A percentile compares a stretch with the other conserved stretches of the same genome.
phyloP scores from a whole-genome alignment of 2,888 invertebrate species.

The Deilephila porcellus region DNA sequence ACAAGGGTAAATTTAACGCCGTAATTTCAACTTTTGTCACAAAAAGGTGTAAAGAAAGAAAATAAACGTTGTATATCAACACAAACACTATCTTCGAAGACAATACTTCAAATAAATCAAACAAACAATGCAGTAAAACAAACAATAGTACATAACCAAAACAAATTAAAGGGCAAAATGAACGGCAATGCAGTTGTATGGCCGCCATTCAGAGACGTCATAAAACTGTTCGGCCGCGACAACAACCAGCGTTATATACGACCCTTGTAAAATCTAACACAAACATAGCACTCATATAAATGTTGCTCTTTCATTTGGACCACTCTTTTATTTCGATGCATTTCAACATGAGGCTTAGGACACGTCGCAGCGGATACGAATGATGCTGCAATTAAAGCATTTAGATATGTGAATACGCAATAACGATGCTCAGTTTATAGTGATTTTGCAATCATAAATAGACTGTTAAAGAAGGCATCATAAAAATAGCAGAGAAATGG shows the following conservation, averaged over 20 bases:
- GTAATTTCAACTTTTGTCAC: slow-evolving; percentile 30
- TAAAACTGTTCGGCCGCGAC: slow-evolving; percentile 56
- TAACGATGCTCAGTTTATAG: neutral
- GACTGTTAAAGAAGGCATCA: neutral
- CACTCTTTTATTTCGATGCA: slow-evolving; percentile 32
- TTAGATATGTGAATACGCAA: neutral
- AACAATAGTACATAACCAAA: slow-evolving; percentile 73
- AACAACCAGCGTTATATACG: slow-evolving; percentile 57
- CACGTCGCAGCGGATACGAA: neutral
- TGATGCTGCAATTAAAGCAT: slow-evolving; percentile 2
- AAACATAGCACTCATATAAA: slow-evolving; percentile 39
- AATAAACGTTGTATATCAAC: slow-evolving; percentile 28
- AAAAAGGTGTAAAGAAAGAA: slow-evolving; percentile 29
- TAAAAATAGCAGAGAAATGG: too few relatives aligned
- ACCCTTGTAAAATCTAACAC: slow-evolving; percentile 67
- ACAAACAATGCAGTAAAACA: slow-evolving; percentile 27
- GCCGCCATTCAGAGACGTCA: slow-evolving; percentile 74
- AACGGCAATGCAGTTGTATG: slow-evolving; percentile 24
- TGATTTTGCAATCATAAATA: neutral
- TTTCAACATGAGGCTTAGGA: neutral
- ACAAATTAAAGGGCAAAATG: slow-evolving; percentile 70
- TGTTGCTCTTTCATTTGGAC: slow-evolving; percentile 28
- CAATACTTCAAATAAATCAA: slow-evolving; percentile 30
- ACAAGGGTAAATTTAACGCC: slow-evolving; percentile 1
- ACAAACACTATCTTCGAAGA: slow-evolving; percentile 21